These are phyloP conservation scores for Drosophila nigrodunni DNA, from an alignment of 1,140 invertebrate species.

Conservation along the genomic window DNA sequence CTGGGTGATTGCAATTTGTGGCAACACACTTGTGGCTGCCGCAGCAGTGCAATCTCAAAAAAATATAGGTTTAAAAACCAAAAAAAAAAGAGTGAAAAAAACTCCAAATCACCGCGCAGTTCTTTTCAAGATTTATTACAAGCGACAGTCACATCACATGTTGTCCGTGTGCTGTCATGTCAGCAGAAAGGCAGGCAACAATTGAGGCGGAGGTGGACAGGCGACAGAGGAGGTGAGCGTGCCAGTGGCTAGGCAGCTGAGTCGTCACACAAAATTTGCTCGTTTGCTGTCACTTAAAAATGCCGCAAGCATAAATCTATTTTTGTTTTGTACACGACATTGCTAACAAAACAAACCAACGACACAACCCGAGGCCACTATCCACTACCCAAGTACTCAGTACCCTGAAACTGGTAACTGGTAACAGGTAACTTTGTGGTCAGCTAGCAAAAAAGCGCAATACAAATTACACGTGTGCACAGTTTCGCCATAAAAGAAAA, in stretches of 20 bases:
- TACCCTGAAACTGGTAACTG: background rate
- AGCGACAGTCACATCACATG: constrained; percentile 74
- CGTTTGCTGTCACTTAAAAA: constrained; percentile 81
- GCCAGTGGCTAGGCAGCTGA: constrained; percentile 7
- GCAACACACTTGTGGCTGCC: constrained; percentile 63
- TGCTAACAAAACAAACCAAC: constrained; percentile 30
- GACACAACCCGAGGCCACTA: constrained; percentile 36
- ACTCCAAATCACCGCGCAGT: constrained; percentile 65
- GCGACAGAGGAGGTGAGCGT: background rate
- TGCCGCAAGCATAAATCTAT: constrained; percentile 82
- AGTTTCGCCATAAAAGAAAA: constrained; percentile 25
- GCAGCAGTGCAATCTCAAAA: constrained; percentile 25
- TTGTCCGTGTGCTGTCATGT: constrained; percentile 65
- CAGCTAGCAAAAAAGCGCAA: constrained; percentile 33
- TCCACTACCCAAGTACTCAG: constrained; percentile 18
- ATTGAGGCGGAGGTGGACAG: background rate
- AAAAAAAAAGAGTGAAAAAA: background rate
- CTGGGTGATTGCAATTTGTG: constrained; percentile 42
- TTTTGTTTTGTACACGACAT: constrained; percentile 69
- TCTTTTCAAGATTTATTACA: constrained; percentile 80
- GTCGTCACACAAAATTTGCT: constrained; percentile 69
- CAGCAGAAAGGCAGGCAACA: constrained; percentile 31
- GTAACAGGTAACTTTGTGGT: background rate
- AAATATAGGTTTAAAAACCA: constrained; percentile 20
- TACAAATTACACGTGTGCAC: constrained; percentile 41